Percentiles rank a stretch among this genome's conserved stretches.
Evolutionary conservation across 2,888 invertebrate species (phyloP).

Genomic region (Troides aeacus): DNA sequence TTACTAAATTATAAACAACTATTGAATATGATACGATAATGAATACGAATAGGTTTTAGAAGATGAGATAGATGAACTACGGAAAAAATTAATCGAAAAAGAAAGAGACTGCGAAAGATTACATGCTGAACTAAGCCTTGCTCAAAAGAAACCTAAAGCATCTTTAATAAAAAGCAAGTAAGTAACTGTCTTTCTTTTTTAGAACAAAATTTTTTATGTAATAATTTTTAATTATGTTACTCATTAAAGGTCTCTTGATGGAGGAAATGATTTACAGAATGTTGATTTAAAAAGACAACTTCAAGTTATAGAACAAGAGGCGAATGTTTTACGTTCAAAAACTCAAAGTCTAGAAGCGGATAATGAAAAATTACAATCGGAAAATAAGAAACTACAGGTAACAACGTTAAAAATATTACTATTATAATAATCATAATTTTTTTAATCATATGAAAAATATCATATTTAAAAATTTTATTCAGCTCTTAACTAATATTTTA

Average conservation of each 20-base stretch:
- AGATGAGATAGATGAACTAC: slow-evolving; percentile 86
- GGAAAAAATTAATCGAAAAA: slow-evolving; percentile 89
- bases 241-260: slow-evolving; percentile 79
- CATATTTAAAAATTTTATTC: no score
- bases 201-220: neutral
- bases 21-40: neutral
- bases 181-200: slow-evolving; percentile 41
- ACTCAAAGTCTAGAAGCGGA: slow-evolving; percentile 85
- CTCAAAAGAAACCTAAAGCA: slow-evolving; percentile 82
- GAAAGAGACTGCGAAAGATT: slow-evolving; percentile 89
- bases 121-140: slow-evolving; percentile 84
- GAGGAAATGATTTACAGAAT: slow-evolving; percentile 79
- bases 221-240: neutral
- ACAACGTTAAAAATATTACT: slow-evolving; percentile 4
- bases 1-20: neutral
- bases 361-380: slow-evolving; percentile 86
- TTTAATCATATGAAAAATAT: no score
- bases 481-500: no score
- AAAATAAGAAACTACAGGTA: slow-evolving; percentile 86
- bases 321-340: slow-evolving; percentile 83
- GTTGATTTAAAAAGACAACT: slow-evolving; percentile 87
- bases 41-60: slow-evolving; percentile 76
- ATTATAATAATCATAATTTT: neutral
- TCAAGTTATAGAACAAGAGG: slow-evolving; percentile 89
- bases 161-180: slow-evolving; percentile 83